Base-by-base conservation (phyloP, 2,113 vertebrate genomes). In the Pomatorhinus ruficollis region DNA sequence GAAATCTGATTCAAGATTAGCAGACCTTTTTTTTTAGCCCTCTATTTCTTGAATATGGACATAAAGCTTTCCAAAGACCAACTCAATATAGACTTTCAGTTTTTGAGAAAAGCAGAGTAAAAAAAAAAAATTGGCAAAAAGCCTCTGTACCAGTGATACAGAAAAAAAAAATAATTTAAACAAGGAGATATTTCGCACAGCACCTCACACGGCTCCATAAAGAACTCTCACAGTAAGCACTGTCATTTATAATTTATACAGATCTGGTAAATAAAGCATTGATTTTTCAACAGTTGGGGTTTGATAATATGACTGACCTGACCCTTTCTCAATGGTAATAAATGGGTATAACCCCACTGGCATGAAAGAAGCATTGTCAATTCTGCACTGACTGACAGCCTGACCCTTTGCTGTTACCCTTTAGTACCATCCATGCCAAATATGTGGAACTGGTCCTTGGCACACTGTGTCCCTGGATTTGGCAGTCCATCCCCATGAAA, bases 1-100 rank as follows among this genome's bases (percentile, higher is more conserved):
- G 53, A 84, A 94, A 96, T 83, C 40, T 88, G 30, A 83, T 71
- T 78, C 64, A 88, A 94, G 59, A 93, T 50, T 60, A 93, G 68
- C 23, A 64, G 35, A 24, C 15, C 35, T 37, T 50, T 50, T 65
- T 52, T 39, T 83, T 56, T 22, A 71, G 19, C 11, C 5, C 5
- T 27, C 33, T 76, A 30, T 42, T 76, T 90, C 19, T 65, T 45
- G 33, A 28, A 66, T 24, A 47, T 6, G 8, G 12, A 47, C 33
- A 70, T 50, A 61, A 44, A 57, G 22, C 15, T 80, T 90, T 61
- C 28, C 56, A 37, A 82, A 72, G 40, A 35, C 6, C 9, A 90
- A 44, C 7, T 57, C 87, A 44, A 44, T 37, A 68, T 0, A 44
- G n/a, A 54, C 57, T 76, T 77, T n/a, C 28, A 53, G 8, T 53